These are phyloP conservation scores for Meda fulgida DNA, from an alignment of 2,797 vertebrate genomes.

Conservation along the genomic window DNA sequence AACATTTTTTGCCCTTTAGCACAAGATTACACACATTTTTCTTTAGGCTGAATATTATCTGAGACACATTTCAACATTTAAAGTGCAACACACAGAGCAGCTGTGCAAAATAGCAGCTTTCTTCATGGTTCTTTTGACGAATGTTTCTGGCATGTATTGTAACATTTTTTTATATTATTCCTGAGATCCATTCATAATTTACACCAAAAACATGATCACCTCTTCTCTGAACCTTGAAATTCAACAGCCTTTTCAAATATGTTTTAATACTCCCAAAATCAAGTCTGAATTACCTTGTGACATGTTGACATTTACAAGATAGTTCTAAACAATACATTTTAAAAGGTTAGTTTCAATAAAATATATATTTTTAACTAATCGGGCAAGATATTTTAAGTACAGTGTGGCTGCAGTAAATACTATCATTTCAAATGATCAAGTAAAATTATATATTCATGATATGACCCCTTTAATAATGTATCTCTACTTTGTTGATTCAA, in stretches of 20 bases:
- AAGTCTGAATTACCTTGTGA: not conserved
- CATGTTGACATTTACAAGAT: not conserved
- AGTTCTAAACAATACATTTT: not conserved
- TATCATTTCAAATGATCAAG: conserved; percentile 12
- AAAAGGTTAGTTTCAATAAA: not conserved
- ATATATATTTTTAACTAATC: not conserved
- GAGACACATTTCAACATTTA: conserved; percentile 16
- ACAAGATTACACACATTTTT: conserved; percentile 7
- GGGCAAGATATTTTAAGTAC: not conserved
- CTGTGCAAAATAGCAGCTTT: not conserved
- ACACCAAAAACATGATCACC: not conserved
- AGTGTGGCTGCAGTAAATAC: not conserved
- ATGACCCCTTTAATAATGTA: conserved; percentile 10
- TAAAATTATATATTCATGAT: not conserved
- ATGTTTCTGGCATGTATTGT: not conserved
- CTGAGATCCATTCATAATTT: not conserved
- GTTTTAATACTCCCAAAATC: not conserved
- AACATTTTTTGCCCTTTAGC: conserved; percentile 18
- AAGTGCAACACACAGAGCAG: not conserved
- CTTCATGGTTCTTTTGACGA: not conserved
- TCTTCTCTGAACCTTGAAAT: not conserved
- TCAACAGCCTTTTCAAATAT: not conserved
- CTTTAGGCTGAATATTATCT: conserved; percentile 22
- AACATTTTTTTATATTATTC: not conserved
- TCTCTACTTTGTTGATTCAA: not conserved